Evolutionary conservation across 2,888 invertebrate genomes (phyloP), one percentile per base, ranked within the genome.

Genomic region (Nudaria mundana): DNA sequence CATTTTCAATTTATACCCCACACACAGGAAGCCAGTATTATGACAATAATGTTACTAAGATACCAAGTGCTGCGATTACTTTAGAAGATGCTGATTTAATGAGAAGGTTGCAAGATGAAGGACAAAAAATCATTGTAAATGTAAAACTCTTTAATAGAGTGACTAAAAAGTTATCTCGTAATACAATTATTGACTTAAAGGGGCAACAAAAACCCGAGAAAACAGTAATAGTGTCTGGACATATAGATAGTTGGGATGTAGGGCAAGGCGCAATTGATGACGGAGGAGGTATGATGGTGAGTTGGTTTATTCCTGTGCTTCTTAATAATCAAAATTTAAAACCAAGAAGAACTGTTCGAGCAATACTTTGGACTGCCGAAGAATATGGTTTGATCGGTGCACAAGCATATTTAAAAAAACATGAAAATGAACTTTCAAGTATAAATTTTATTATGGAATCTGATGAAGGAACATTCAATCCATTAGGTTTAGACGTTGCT

Each of bases 181-280:
- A 96, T 66, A 91, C 93, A 0, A 80, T 95, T 4, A 91, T 91
- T 1, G 95, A 95, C 74, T 79, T 94, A 4, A 76, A 67, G 59
- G 94, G 94, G 0, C 71, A 54, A 7, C 54, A 63, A 5, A 16
- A 74, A 30, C 76, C 80, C 7, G 80, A 88, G 22, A 80, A 83
- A 56, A 80, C 92, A 0, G 95, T 96, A 0, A 86, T 96, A 3
- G 91, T 96, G 22, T 95, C 95, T 3, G 96, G 96, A 3, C 96
- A 96, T 68, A 88, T 96, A 26, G 96, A 96, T 66, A 94, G 94
- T 66, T 96, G 96, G 96, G 96, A 96, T 75, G 94, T 96, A n/a
- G 96, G 96, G 2, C 91, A 94, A 59, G 96, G 96, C n/a, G 95
- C 95, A 0, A 95, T 96, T 94, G 96, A 96, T 66, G 95, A 96